Evolutionary conservation across 1,140 invertebrate genomes (phyloP).

Genomic region (Amyelois transitella): DNA sequence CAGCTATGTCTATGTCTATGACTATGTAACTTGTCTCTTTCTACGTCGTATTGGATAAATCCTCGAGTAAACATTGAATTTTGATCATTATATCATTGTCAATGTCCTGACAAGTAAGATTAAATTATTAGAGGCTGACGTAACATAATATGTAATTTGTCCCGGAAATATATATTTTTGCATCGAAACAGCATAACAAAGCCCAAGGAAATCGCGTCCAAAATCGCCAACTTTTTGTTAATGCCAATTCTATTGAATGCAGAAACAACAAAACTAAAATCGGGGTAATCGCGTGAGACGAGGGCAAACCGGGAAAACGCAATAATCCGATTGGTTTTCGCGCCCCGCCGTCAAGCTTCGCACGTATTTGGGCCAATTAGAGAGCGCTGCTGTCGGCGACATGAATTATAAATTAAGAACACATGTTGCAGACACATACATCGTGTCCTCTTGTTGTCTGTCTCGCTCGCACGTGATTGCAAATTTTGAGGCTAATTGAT

Average conservation of each 20-base stretch:
- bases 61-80: too few relatives aligned
- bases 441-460: neutral
- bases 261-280: neutral
- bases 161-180: too few relatives aligned
- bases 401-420: conserved; percentile 7
- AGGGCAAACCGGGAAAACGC: neutral
- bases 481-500: neutral
- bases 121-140: too few relatives aligned
- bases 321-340: conserved; percentile 3
- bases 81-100: too few relatives aligned
- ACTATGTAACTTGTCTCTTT: too few relatives aligned
- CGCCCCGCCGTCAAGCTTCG: neutral
- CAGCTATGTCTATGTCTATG: too few relatives aligned
- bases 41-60: too few relatives aligned
- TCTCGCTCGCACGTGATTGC: neutral
- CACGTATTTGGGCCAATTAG: conserved; percentile 5
- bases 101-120: too few relatives aligned
- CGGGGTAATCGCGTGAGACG: neutral
- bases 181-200: too few relatives aligned
- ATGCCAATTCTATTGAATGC: neutral
- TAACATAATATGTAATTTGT: too few relatives aligned
- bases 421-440: conserved; percentile 3
- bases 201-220: too few relatives aligned
- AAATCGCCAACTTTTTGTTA: too few relatives aligned
- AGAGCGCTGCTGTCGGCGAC: neutral